Evolutionary conservation across 1,140 invertebrate genomes (phyloP), one percentile per base, ranked within the genome.

Genomic region (Lineus longissimus): DNA sequence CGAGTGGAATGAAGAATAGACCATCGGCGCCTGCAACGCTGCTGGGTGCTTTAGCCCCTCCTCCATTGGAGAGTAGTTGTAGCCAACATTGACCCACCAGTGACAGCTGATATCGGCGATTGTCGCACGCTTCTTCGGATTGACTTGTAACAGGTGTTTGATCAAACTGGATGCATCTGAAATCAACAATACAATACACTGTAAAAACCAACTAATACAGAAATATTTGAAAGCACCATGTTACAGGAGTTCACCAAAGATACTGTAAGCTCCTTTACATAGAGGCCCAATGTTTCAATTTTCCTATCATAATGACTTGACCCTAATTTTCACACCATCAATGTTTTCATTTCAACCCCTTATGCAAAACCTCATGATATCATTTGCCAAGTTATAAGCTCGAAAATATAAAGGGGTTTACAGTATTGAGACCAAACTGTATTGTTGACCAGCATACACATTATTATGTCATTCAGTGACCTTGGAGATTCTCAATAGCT

Each of bases 31-130:
- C 58, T 2, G 59, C 47, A 15, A 51, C 61, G 33, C 23, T 56
- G 47, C 64, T 63, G n/a, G 31, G 55, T 15, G 11, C 29, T 40
- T n/a, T 30, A 30, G 13, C 54, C 29, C 29, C 55, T 67, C 86
- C 61, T 91, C 90, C 54, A 95, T 82, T 79, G 94, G 95, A 43
- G 88, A 90, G 51, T 88, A 86, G 57, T 89, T 87, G 72, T 92
- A 93, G 11, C 89, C 91, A 68, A 91, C 86, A 82, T 98, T 97
- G 45, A 98, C 81, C 88, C 88, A 89, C 91, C 92, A 92, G 84
- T 99, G 93, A 25, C 88, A 87, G 76, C 95, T 96, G 43, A 98
- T 95, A 77, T 93, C 93, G 67, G 91, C 89, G 66, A 99, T 94
- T 68, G 91, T 92, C 6, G 95, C 93, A 70, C 97, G 84, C 73